A percentile compares a stretch with the other conserved stretches of the same genome.
Evolutionary conservation across 2,797 vertebrate genomes (phyloP).

Genomic region (Agapornis canus): DNA sequence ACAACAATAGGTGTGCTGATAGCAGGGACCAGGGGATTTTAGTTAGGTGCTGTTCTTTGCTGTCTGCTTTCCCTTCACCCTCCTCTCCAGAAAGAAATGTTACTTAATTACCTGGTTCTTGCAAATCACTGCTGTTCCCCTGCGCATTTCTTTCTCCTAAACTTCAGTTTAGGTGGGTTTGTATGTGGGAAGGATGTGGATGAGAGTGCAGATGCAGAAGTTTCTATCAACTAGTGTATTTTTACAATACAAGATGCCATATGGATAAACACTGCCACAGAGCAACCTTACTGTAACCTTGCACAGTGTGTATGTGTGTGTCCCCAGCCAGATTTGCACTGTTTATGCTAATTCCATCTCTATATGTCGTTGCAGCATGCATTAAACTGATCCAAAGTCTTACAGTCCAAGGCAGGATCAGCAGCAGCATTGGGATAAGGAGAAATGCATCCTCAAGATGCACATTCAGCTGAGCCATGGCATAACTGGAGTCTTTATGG

Average conservation of each 20-base stretch:
- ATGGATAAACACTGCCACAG: neutral
- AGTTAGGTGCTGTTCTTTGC: neutral
- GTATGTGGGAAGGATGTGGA: neutral
- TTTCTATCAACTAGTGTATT: neutral
- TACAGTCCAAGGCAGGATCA: neutral
- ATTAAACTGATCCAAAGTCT: neutral
- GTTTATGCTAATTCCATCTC: neutral
- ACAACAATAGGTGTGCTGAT: neutral
- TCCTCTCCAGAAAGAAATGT: neutral
- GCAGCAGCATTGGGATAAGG: neutral
- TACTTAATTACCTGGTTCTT: neutral
- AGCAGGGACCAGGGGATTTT: neutral
- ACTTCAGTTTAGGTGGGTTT: neutral
- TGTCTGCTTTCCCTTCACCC: neutral
- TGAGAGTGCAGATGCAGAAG: neutral
- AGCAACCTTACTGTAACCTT: neutral
- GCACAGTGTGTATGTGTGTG: neutral
- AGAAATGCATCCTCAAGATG: neutral
- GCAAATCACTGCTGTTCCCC: neutral
- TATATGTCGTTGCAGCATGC: accelerated
- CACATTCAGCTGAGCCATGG: accelerated
- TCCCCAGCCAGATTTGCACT: neutral
- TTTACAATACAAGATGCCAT: neutral
- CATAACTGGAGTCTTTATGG: neutral
- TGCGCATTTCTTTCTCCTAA: neutral